Evolutionary conservation across 2,797 vertebrate genomes (phyloP), one percentile per base, ranked within the genome.

Genomic region (Spatula clypeata): DNA sequence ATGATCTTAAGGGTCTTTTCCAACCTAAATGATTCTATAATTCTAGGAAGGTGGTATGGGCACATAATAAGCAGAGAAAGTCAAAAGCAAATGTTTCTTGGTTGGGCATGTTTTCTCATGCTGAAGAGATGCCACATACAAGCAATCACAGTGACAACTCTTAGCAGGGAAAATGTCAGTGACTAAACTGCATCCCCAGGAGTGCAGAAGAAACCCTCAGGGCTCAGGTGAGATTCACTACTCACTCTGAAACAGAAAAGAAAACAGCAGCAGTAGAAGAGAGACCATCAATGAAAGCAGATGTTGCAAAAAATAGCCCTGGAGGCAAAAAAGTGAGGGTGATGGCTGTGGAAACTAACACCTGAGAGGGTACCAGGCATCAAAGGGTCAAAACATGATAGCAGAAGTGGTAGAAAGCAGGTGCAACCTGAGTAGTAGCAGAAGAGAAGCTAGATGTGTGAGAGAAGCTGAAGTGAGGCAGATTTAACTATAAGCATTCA

Each of bases 51-150:
- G 5, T 70, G 4, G 7, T 54, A 34, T 9, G 31, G 19, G 8
- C n/a, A 64, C 54, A 69, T 19, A 47, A 38, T 34, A 75, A 16
- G 11, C 13, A 80, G 32, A 80, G 26, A 94, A 95, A 13, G 38
- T 90, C 70, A 86, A 90, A 94, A 44, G 66, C 27, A 88, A 90
- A 75, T 62, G 10, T 66, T 64, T 65, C 38, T 90, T 62, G 12
- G 11, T 76, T 27, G 38, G 27, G 2, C 58, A 44, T 53, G 34
- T 76, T 81, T 81, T 66, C 40, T 93, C 34, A 47, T 34, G 36
- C 34, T 53, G 72, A 77, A 83, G 54, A 57, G 47, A 66, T 38
- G 51, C 6, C 16, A 40, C 0, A 1, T 29, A 32, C 20, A 75
- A 62, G 62, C 7, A 86, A 79, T 73, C 58, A 42, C 26, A 79